Base-by-base conservation (phyloP, 2,113 vertebrate species). In the Solenodon paradoxus region DNA sequence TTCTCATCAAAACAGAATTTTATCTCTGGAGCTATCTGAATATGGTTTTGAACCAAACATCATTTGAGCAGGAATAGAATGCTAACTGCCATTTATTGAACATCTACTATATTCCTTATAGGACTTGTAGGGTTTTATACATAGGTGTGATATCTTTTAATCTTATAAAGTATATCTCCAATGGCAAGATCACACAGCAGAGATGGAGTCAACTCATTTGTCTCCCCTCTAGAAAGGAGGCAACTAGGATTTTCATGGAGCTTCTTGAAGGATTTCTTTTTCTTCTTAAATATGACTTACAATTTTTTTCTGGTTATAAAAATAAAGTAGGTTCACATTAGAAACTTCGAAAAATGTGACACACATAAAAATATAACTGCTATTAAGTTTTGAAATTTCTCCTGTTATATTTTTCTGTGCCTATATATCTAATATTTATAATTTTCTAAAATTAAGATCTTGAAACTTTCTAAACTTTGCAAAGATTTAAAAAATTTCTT, bases 281-380 rank as follows among this genome's bases (percentile, higher is more conserved):
- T 24, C 57, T 79, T 77, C n/a, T 86, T 83, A 32, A 90, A 88
- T 91, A 78, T 35, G 42, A n/a, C 91, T 90, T 66, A 35, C 53
- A 72, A 77, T 40, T 19, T 95, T n/a, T 64, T 87, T 80, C 72
- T 61, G 61, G 71, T 57, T 91, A 68, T 68, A 78, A 79, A 86
- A 93, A 40, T 40, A 47, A 45, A 35, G 1, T 35, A 32, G 17
- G 15, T 63, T 68, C 74, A 12, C n/a, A 87, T 51, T 20, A 77
- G 42, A 68, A 95, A 94, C 75, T 75, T 87, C 19, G 11, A 69
- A 64, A 95, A 75, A 57, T 49, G 32, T 24, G 20, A 95, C 84
- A 47, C 45, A 2, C 15, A 51, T 86, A 49, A 86, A 88, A 49
- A 7, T 63, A 10, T 45, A 79, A 81, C 38, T 91, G 66, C 20